A percentile compares a stretch with the other conserved stretches of the same genome.
These are phyloP conservation scores for Collichthys lucidus DNA, from an alignment of 2,113 vertebrate species.

Conservation along the genomic window DNA sequence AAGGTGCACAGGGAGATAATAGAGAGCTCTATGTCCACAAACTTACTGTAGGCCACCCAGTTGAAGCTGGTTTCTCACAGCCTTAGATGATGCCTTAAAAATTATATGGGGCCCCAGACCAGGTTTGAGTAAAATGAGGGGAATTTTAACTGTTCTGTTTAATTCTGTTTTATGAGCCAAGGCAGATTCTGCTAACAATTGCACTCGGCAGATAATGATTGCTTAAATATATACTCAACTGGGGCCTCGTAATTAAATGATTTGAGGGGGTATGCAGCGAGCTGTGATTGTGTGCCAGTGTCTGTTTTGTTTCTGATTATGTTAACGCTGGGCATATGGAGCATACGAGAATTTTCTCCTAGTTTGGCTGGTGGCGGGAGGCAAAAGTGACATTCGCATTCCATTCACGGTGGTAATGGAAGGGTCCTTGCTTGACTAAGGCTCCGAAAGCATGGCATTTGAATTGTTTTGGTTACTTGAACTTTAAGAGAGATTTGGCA, in stretches of 20 bases:
- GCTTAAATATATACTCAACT: constrained; percentile 79
- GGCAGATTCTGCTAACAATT: constrained; percentile 64
- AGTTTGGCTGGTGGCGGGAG: constrained; percentile 50
- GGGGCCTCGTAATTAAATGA: constrained; percentile 81
- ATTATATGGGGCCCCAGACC: constrained; percentile 14
- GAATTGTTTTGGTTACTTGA: constrained; percentile 73
- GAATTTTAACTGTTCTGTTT: constrained; percentile 59
- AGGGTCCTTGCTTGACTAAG: constrained; percentile 54
- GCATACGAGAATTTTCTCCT: constrained; percentile 49
- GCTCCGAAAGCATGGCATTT: constrained; percentile 64
- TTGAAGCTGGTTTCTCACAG: not conserved
- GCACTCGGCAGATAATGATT: constrained; percentile 76
- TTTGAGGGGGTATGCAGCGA: constrained; percentile 75
- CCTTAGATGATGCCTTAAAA: not conserved
- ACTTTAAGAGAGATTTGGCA: constrained; percentile 74
- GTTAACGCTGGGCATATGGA: constrained; percentile 71
- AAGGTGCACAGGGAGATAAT: not conserved
- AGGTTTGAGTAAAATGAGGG: constrained; percentile 26
- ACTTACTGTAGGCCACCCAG: not conserved
- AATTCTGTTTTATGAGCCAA: constrained; percentile 59
- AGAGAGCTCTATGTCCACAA: not conserved
- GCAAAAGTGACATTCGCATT: constrained; percentile 50
- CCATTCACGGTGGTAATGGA: constrained; percentile 51
- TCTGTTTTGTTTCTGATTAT: constrained; percentile 80
- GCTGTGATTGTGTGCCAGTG: constrained; percentile 80